Evolutionary conservation across 2,797 vertebrate species (phyloP).

Genomic region (Danionella dracula): DNA sequence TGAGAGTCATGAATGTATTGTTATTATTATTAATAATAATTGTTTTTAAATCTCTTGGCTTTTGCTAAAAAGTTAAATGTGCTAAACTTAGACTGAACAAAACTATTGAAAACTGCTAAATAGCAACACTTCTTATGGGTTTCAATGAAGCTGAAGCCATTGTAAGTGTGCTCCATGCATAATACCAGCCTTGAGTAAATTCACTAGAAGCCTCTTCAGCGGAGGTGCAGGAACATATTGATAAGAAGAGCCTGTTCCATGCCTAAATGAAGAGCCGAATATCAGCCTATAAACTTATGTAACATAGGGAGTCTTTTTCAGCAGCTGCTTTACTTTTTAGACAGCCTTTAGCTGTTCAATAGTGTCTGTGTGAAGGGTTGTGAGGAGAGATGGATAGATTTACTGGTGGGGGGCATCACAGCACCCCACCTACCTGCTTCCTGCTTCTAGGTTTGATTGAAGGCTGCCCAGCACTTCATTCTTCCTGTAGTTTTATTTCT

Average conservation of each 20-base stretch:
- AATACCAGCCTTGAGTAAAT: background rate
- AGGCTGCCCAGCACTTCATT: conserved; percentile 31
- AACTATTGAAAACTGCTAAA: too few relatives aligned
- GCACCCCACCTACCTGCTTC: conserved; percentile 37
- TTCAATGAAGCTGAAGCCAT: background rate
- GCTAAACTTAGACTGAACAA: too few relatives aligned
- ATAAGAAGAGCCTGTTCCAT: background rate
- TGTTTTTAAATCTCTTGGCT: too few relatives aligned
- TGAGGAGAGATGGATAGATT: conserved; percentile 27
- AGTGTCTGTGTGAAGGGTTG: background rate
- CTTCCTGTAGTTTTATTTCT: background rate
- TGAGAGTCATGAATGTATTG: too few relatives aligned
- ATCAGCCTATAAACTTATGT: conserved; percentile 25
- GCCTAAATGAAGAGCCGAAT: conserved; percentile 10
- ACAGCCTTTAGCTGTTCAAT: conserved; percentile 21
- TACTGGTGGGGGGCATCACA: conserved; percentile 26
- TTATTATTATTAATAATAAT: too few relatives aligned
- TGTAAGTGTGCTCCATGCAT: background rate
- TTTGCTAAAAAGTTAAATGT: too few relatives aligned
- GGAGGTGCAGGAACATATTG: background rate
- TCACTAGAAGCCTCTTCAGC: conserved; percentile 11
- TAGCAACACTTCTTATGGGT: background rate
- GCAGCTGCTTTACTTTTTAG: background rate
- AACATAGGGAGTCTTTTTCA: conserved; percentile 23
- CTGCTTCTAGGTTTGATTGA: conserved; percentile 40